Base-by-base conservation (phyloP, 2,797 vertebrate genomes). In the Chelmon rostratus region DNA sequence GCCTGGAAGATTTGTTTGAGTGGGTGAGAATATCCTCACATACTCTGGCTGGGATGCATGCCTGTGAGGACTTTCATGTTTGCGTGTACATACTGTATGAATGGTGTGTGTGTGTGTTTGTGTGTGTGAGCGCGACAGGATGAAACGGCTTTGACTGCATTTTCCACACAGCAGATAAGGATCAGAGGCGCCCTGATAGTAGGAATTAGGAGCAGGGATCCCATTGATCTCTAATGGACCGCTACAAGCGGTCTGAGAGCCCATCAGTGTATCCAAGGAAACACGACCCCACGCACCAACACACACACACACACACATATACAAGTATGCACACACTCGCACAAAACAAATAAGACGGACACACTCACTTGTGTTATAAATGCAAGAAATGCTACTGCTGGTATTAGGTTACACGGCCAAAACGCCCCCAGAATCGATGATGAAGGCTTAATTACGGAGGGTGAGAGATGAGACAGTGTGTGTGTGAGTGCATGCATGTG, bases 171-270 rank as follows among this genome's bases (percentile, higher is more conserved):
- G 81, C 74, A 91, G 94, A 95, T 95, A 93, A 91, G 90, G 91
- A 95, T 95, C 94, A 86, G 86, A 93, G 89, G 88, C 84, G 67
- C 86, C 89, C 86, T 92, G 94, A 95, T 95, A 92, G 90, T 84
- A 89, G 86, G 92, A 93, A 94, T 94, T 92, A 95, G 93, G 91
- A 92, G 87, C 87, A 89, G 89, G 86, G 90, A 92, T 79, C 79
- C 89, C 91, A 96, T 96, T 95, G 94, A 96, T 96, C 93, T 94
- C 91, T 95, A 94, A 95, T 94, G 94, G 92, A 89, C 87, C 79
- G 83, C 91, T 92, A 92, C 91, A 93, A 93, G 91, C 91, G 89
- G 89, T 86, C 86, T 92, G 91, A 91, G 93, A 91, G 88, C 89
- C 89, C 78, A 90, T 93, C 91, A 90, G 90, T 87, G 91, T 90